A percentile compares a stretch with the other conserved stretches of the same genome.
These are phyloP conservation scores for Noctuana brunneofusca DNA, from an alignment of 2,888 invertebrate species.

Conservation along the genomic window DNA sequence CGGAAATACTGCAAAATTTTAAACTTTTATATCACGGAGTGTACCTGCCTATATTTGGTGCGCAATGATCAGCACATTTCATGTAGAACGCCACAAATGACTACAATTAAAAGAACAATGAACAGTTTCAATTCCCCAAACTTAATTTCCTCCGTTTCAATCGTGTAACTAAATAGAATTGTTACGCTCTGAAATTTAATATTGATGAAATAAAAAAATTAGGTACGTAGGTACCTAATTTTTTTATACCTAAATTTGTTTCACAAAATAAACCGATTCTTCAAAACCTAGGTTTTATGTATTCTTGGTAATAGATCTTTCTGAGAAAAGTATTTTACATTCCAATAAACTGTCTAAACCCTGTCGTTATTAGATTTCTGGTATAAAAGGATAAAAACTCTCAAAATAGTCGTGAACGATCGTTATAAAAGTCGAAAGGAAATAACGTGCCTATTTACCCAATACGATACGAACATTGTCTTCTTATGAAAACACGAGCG, in stretches of 20 bases:
- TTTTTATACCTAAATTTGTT: no score
- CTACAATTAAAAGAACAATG: slow-evolving; percentile 82
- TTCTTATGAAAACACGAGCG: slow-evolving; percentile 34
- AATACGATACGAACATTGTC: slow-evolving; percentile 25
- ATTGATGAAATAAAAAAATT: slow-evolving; percentile 46
- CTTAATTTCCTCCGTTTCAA: slow-evolving; percentile 76
- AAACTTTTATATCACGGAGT: slow-evolving; percentile 10
- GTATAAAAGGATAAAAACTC: no score
- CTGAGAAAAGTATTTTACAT: neutral
- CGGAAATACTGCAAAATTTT: slow-evolving; percentile 18
- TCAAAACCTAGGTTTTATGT: neutral
- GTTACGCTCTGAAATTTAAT: slow-evolving; percentile 61
- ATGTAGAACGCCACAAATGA: slow-evolving; percentile 78
- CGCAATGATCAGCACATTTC: slow-evolving; percentile 78
- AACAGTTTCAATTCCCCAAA: slow-evolving; percentile 80
- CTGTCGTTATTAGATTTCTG: no score
- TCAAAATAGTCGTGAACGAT: neutral
- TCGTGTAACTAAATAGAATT: slow-evolving; percentile 72
- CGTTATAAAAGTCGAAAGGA: neutral
- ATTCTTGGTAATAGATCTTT: neutral
- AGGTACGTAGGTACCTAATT: no score
- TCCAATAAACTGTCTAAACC: neutral
- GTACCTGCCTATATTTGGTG: slow-evolving; percentile 37
- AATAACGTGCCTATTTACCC: neutral
- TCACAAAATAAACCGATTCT: neutral